Conservation (phyloP, 1,140 invertebrate species). For the Drosophila bocqueti region DNA sequence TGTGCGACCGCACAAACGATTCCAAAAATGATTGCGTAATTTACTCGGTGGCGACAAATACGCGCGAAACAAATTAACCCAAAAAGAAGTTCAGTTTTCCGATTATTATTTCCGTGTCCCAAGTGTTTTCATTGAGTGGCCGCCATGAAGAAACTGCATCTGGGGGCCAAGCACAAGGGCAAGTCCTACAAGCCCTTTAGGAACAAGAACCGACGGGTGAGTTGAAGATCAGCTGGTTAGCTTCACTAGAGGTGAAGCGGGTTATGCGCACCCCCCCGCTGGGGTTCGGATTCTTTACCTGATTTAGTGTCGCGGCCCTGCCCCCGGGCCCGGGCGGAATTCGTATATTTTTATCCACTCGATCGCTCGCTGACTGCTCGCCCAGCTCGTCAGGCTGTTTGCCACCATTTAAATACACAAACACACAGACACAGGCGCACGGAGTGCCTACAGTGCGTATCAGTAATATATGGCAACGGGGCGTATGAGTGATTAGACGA, state of each 20-base stretch:
- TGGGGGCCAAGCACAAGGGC: slow-evolving; percentile 71
- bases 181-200: slow-evolving; percentile 78
- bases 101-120: not conserved
- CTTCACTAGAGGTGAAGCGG: not conserved
- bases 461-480: not conserved
- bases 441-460: slow-evolving; percentile 40
- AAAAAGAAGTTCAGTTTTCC: not conserved
- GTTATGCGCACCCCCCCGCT: no score
- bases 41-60: slow-evolving; percentile 36
- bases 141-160: slow-evolving; percentile 78
- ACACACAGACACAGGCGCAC: not conserved
- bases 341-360: slow-evolving; percentile 80
- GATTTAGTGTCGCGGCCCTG: slow-evolving; percentile 36
- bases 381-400: slow-evolving; percentile 53
- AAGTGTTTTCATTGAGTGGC: slow-evolving; percentile 6
- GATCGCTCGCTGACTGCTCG: slow-evolving; percentile 60
- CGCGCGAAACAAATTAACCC: slow-evolving; percentile 8
- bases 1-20: slow-evolving; percentile 31
- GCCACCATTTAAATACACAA: slow-evolving; percentile 34
- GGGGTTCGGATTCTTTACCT: not conserved
- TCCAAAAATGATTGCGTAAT: slow-evolving; percentile 75
- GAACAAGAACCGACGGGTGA: slow-evolving; percentile 79
- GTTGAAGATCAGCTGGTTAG: slow-evolving; percentile 14
- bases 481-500: slow-evolving; percentile 24
- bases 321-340: slow-evolving; percentile 55